Evolutionary conservation across 2,888 invertebrate species (phyloP), one percentile per base, ranked within the genome.

Genomic region (Philhelius pedissequus): DNA sequence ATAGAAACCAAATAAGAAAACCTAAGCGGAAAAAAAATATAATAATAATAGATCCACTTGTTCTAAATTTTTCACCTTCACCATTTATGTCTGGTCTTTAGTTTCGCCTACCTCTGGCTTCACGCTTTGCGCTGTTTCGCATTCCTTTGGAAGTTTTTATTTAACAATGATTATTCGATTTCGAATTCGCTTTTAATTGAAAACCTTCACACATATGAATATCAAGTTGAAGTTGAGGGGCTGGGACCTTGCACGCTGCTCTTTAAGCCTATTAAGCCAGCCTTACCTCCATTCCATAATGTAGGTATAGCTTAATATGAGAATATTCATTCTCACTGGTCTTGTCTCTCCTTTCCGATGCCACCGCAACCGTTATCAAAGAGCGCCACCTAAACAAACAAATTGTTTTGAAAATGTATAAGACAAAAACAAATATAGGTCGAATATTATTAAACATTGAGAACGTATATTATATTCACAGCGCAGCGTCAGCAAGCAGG

Each of bases 41-140:
- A 45, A 45, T 40, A 27, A 52, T 22, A 60, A 58, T 32, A 66
- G 52, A 82, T 30, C 43, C 76, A 82, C 71, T 76, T 76, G 76
- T 71, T 76, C 81, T 77, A 77, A 68, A 82, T 71, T 60, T 60
- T 81, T 76, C 71, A 76, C 81, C 71, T 76, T 81, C 58, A 38
- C 45, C 35, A 50, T 20, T n/a, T n/a, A 32, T 68, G 71, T 56
- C 62, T 40, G 27, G 35, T 38, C 48, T 64, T 40, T 60, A 25
- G 11, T 40, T 40, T 40, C n/a, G 25, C 13, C 32, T 54, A 27
- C 5, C 9, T 54, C 30, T 45, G 18, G 9, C 20, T 56, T 6
- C 32, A 11, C 20, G 3, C 13, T 52, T 1, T 1, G 38, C 15
- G 27, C 45, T 30, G 45, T 64, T 64, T 20, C 8, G 1, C 6